Percentiles rank a stretch among this genome's conserved stretches.
phyloP scores from a whole-genome alignment of 2,113 vertebrate species.

The Barbus barbus region DNA sequence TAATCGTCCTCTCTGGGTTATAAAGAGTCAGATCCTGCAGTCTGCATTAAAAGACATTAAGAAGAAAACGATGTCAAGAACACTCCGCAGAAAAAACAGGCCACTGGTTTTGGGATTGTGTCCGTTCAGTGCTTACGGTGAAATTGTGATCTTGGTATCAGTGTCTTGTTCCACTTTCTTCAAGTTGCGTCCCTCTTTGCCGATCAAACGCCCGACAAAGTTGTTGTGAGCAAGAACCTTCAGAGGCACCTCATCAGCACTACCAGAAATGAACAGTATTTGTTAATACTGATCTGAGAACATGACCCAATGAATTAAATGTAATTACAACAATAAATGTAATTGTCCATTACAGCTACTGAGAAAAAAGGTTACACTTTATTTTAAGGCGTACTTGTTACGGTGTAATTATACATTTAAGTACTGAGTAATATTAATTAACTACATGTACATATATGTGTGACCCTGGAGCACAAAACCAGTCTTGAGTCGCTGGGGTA shows the following conservation, averaged over 20 bases:
- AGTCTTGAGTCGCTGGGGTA: too few relatives aligned
- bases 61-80: neutral
- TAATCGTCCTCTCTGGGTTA: slow-evolving; percentile 94
- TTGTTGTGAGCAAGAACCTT: slow-evolving; percentile 96
- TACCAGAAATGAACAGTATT: slow-evolving; percentile 51
- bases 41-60: slow-evolving; percentile 63
- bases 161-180: slow-evolving; percentile 98
- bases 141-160: slow-evolving; percentile 96
- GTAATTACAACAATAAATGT: too few relatives aligned
- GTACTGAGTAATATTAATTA: too few relatives aligned
- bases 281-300: neutral
- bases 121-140: slow-evolving; percentile 77
- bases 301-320: too few relatives aligned
- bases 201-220: slow-evolving; percentile 93
- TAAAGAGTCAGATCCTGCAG: slow-evolving; percentile 93
- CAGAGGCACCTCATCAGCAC: slow-evolving; percentile 93
- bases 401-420: too few relatives aligned
- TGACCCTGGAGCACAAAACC: too few relatives aligned
- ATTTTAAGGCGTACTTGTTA: too few relatives aligned
- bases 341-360: too few relatives aligned
- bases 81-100: neutral
- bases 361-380: too few relatives aligned
- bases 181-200: slow-evolving; percentile 93
- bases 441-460: too few relatives aligned
- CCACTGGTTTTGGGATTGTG: neutral